A percentile compares a stretch with the other conserved stretches of the same genome.
phyloP scores from a whole-genome alignment of 2,888 invertebrate species.

The Trisateles emortualis region DNA sequence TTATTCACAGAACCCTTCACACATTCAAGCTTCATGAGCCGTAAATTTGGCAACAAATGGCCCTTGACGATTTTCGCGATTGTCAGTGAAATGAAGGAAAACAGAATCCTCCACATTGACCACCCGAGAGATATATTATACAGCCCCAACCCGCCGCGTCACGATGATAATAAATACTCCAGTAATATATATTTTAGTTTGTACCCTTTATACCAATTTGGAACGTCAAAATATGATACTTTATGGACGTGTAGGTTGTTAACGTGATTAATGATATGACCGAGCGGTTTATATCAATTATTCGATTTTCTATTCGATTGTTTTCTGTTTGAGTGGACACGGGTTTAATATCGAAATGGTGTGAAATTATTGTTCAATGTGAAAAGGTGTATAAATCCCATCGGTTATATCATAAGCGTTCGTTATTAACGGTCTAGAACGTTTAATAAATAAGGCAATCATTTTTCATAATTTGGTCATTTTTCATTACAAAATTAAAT shows the following conservation, averaged over 20 bases:
- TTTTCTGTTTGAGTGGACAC: conserved; percentile 58
- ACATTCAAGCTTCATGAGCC: conserved; percentile 72
- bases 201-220: conserved; percentile 56
- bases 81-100: conserved; percentile 81
- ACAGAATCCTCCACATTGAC: conserved; percentile 60
- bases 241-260: conserved; percentile 64
- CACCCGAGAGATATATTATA: conserved; percentile 69
- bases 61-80: conserved; percentile 75
- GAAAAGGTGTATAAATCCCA: conserved; percentile 24
- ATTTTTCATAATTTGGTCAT: background rate
- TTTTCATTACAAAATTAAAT: background rate
- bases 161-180: conserved; percentile 58
- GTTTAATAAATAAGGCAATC: background rate
- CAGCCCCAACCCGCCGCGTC: conserved; percentile 56
- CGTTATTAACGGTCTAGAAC: conserved; percentile 9
- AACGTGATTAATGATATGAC: conserved; percentile 65
- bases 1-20: conserved; percentile 61
- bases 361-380: conserved; percentile 42
- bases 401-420: conserved; percentile 18
- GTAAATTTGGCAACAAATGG: conserved; percentile 80
- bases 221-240: conserved; percentile 64
- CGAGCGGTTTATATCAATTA: conserved; percentile 69
- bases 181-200: conserved; percentile 39
- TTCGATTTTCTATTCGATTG: conserved; percentile 65
- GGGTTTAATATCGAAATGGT: conserved; percentile 54